Base-by-base conservation (phyloP, 2,113 vertebrate species). In the Mystacornis crossleyi region DNA sequence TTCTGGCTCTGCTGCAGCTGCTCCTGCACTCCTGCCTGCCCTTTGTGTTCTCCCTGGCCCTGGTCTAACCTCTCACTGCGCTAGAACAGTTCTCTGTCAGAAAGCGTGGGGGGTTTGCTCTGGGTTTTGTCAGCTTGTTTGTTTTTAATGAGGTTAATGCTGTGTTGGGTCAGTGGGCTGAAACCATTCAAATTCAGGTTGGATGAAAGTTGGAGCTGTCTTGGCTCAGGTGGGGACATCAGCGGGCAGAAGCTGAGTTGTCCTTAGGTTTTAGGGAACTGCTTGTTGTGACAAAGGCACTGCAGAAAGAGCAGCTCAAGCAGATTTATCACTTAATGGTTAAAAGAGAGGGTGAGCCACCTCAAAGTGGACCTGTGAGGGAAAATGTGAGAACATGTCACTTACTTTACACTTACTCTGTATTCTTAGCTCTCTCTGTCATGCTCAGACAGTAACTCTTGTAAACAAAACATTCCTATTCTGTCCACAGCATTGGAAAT, bases 41-140 rank as follows among this genome's bases (percentile, higher is more conserved):
- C 74, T 45, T 51, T 72, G 23, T 50, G 3, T 38, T 45, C 26
- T 19, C 23, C 62, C 47, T 83, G 71, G 48, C 38, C 17, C 7
- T 36, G 21, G 14, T 26, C 33, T 55, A 34, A 92, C n/a, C 31
- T 82, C 51, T 34, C 29, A 5, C 29, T 42, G 69, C 58, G 8
- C 33, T 25, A 9, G 33, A 20, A 15, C 8, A 38, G 40, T 11
- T 80, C 20, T 43, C 45, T 66, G 36, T 36, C 69, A 90, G 55
- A 61, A 83, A 61, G 17, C 2, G 9, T 3, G 12, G 4, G 3
- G 3, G 3, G 1, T 36, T 55, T 61, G 14, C 2, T 66, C 70
- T 26, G 19, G 5, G 1, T 20, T 48, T 65, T 13, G 17, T 15
- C 38, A 17, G 12, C 47, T 17, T 24, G 15, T 19, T 61, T 36